Conservation (phyloP, 1,140 invertebrate genomes). For the Drosophila persimilis region DNA sequence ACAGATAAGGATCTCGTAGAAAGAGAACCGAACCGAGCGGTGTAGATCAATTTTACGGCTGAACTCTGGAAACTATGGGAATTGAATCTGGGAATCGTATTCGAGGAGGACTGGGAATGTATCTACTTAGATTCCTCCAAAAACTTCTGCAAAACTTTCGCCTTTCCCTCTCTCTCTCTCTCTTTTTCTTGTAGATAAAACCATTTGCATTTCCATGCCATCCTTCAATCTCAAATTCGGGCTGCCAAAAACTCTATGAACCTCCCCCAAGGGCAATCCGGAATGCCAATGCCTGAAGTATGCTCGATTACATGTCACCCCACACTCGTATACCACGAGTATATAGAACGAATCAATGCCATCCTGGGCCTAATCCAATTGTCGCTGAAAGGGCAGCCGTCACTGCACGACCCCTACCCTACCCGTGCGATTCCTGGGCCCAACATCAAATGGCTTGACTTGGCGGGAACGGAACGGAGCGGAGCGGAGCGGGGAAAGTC, state of each 20-base stretch:
- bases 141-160: no score
- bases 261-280: slow-evolving; percentile 15
- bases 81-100: no score
- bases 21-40: no score
- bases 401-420: not conserved
- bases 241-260: slow-evolving; percentile 17
- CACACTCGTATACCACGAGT: no score
- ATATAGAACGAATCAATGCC: slow-evolving; percentile 30
- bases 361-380: slow-evolving; percentile 52
- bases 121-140: no score
- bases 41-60: no score
- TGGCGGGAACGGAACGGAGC: slow-evolving; percentile 1
- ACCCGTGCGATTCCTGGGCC: not conserved
- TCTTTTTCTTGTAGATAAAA: no score
- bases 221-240: not conserved
- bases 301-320: slow-evolving; percentile 45
- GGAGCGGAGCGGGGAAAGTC: slow-evolving; percentile 12
- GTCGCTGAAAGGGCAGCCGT: slow-evolving; percentile 36
- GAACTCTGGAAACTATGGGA: no score
- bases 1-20: no score
- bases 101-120: no score
- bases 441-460: slow-evolving; percentile 57
- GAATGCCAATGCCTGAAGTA: slow-evolving; percentile 31
- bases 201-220: no score
- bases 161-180: no score